Evolutionary conservation across 2,888 invertebrate species (phyloP).

Genomic region (Uloborus plumipes): DNA sequence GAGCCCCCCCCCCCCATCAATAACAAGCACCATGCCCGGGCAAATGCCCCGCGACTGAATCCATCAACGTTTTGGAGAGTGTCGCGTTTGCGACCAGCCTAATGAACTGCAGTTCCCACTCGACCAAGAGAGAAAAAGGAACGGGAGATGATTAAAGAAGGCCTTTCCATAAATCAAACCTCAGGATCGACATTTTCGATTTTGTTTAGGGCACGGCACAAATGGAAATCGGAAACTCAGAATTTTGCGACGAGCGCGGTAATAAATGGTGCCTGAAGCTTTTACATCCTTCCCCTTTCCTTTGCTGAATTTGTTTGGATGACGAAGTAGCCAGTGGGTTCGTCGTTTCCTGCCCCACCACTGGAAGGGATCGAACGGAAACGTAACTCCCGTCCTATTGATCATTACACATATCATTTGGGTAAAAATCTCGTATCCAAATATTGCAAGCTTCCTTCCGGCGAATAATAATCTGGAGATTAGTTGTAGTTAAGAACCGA

Average conservation of each 20-base stretch:
- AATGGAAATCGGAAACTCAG: slow-evolving; percentile 27
- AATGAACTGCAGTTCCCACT: slow-evolving; percentile 32
- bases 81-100: neutral
- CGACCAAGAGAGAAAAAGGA: slow-evolving; percentile 2
- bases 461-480: too few relatives aligned
- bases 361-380: too few relatives aligned
- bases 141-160: slow-evolving; percentile 37
- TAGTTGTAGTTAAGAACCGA: too few relatives aligned
- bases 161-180: slow-evolving; percentile 11
- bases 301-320: too few relatives aligned
- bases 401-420: too few relatives aligned
- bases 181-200: slow-evolving; percentile 49
- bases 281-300: neutral
- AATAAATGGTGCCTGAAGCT: slow-evolving; percentile 25
- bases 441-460: too few relatives aligned
- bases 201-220: slow-evolving; percentile 27
- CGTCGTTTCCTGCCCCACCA: too few relatives aligned
- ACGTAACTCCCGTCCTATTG: too few relatives aligned
- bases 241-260: slow-evolving; percentile 5
- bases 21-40: neutral
- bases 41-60: slow-evolving; percentile 2
- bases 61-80: slow-evolving; percentile 3
- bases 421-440: too few relatives aligned
- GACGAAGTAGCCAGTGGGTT: too few relatives aligned
- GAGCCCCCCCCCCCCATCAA: neutral